Evolutionary conservation across 2,113 vertebrate genomes (phyloP).

Genomic region (Oncorhynchus keta): DNA sequence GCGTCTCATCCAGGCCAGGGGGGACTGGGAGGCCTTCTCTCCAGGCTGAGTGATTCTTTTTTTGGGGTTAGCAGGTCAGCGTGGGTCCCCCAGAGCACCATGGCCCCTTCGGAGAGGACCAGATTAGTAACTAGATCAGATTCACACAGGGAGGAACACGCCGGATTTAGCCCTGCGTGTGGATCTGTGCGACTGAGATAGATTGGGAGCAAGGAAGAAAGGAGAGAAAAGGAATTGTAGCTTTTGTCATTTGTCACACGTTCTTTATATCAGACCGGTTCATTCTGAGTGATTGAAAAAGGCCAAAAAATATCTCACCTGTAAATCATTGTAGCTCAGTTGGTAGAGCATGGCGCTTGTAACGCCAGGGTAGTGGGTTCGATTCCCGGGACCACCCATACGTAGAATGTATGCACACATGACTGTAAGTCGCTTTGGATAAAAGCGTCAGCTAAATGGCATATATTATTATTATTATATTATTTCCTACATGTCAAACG

Average conservation of each 20-base stretch:
- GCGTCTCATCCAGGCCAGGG: slow-evolving; percentile 27
- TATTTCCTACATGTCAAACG: no score
- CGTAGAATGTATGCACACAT: no score
- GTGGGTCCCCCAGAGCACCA: slow-evolving; percentile 26
- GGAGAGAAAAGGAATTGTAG: background rate
- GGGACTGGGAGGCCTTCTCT: slow-evolving; percentile 19
- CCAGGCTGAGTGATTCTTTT: slow-evolving; percentile 20
- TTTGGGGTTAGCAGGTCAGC: slow-evolving; percentile 56
- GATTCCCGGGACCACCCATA: no score
- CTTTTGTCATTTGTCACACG: background rate
- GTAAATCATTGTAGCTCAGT: no score
- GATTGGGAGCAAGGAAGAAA: background rate
- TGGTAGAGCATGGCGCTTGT: no score
- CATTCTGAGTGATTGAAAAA: no score
- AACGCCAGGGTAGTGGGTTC: no score
- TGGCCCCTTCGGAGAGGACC: slow-evolving; percentile 39
- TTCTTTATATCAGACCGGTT: no score
- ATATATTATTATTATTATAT: no score
- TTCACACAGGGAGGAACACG: slow-evolving; percentile 30
- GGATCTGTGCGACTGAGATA: slow-evolving; percentile 15
- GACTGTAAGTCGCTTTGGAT: no score
- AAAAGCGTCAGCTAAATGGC: no score
- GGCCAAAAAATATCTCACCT: no score
- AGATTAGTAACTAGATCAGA: slow-evolving; percentile 67
- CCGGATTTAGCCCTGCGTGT: slow-evolving; percentile 34